Conservation (phyloP, 1,140 invertebrate genomes). For the Leptinotarsa lineolata region DNA sequence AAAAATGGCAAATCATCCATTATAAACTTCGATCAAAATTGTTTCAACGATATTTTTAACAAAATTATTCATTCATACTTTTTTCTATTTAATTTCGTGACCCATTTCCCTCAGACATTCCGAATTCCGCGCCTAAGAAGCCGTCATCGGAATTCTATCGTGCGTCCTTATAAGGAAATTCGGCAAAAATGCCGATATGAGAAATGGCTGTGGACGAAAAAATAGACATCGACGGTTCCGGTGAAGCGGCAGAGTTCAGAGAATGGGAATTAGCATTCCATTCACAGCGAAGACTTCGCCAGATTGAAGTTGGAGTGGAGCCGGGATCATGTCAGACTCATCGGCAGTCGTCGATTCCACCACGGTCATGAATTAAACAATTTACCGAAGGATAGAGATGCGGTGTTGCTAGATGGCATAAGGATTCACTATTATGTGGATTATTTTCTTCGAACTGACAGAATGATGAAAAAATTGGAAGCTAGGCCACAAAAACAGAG, state of each 20-base stretch:
- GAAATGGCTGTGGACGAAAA: conserved; percentile 30
- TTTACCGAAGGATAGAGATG: neutral
- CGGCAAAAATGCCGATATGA: conserved; percentile 29
- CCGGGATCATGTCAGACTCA: conserved; percentile 23
- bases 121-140: neutral
- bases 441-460: too few relatives aligned
- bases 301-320: conserved; percentile 40
- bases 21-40: too few relatives aligned
- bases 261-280: conserved; percentile 42
- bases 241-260: conserved; percentile 39
- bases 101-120: neutral
- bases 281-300: conserved; percentile 37
- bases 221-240: conserved; percentile 32
- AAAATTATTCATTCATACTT: too few relatives aligned
- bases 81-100: too few relatives aligned
- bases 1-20: too few relatives aligned
- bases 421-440: neutral
- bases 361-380: conserved; percentile 30
- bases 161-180: conserved; percentile 19
- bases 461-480: too few relatives aligned
- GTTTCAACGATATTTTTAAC: too few relatives aligned
- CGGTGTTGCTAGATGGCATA: conserved; percentile 13
- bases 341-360: conserved; percentile 28
- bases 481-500: too few relatives aligned
- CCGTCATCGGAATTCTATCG: neutral